Evolutionary conservation across 2,797 vertebrate species (phyloP).

Genomic region (Natrix natrix): DNA sequence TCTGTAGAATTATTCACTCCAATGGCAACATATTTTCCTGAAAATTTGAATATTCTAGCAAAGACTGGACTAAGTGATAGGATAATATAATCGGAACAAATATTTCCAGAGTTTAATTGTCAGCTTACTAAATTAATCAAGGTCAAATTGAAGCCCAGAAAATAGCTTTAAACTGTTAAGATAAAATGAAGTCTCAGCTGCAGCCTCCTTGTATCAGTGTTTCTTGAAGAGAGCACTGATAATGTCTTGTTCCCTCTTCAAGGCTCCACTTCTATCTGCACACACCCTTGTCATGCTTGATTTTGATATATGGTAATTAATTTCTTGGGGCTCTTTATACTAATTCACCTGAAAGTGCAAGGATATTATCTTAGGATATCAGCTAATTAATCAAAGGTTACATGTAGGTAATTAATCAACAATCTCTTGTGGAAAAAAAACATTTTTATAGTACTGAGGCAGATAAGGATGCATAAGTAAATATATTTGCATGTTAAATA

Average conservation of each 20-base stretch:
- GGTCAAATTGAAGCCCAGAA: constrained; percentile 16
- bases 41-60: background rate
- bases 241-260: constrained; percentile 39
- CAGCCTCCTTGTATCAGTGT: background rate
- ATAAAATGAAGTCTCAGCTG: constrained; percentile 21
- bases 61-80: background rate
- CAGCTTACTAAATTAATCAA: constrained; percentile 1
- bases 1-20: background rate
- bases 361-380: constrained; percentile 67
- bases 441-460: constrained; percentile 20
- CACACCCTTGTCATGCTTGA: constrained; percentile 47
- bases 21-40: background rate
- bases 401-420: constrained; percentile 67
- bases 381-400: constrained; percentile 75
- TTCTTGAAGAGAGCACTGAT: background rate
- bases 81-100: background rate
- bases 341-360: constrained; percentile 74
- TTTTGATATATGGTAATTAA: constrained; percentile 69
- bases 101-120: background rate
- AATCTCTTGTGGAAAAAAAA: constrained; percentile 55
- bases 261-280: constrained; percentile 24
- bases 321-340: constrained; percentile 65
- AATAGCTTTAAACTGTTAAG: constrained; percentile 5
- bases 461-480: constrained; percentile 31
- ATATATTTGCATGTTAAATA: constrained; percentile 28